Evolutionary conservation across 2,888 invertebrate species (phyloP), one percentile per base, ranked within the genome.

Genomic region (Campaea margaritaria): DNA sequence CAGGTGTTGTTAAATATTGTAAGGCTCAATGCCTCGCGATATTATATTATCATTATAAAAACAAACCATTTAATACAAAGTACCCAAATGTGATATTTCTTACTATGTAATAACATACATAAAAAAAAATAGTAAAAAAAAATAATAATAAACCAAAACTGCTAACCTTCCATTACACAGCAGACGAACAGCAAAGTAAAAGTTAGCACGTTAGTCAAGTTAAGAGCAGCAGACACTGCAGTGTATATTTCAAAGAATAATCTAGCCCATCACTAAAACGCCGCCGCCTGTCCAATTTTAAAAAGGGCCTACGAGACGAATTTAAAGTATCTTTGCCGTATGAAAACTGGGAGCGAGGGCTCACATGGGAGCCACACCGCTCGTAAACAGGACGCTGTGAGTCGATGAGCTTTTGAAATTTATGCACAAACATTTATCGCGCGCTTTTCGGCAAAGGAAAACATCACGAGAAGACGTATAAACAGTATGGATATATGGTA

Each of bases 381-480:
- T 71, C 72, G 70, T 74, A 78, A 77, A 76, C 70, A 69, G 72
- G 62, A 72, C 72, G 71, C 68, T 53, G 64, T 65, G 67, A 64
- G 67, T 67, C 74, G 69, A 79, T 78, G 76, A 79, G 79, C 71
- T 78, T 79, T 73, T 74, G 60, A 81, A 82, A 79, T 81, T 80
- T 77, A 82, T 82, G 79, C 79, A 72, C 73, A 78, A 82, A 81
- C 76, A 81, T 81, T 82, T 81, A 81, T 78, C 74, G 71, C 73
- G 70, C 68, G 69, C 75, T 77, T 82, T 80, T 75, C 68, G 69
- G 68, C 67, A 68, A 74, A 76, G 73, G 73, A 73, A 78, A 76
- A 74, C 70, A 71, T 66, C 62, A 64, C 58, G 59, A 14, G 11
- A 16, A 43, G 27, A 10, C 21, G 4, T 47, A 42, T 47, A 28